Conservation (phyloP, 2,113 vertebrate genomes). For the Delphinapterus leucas region DNA sequence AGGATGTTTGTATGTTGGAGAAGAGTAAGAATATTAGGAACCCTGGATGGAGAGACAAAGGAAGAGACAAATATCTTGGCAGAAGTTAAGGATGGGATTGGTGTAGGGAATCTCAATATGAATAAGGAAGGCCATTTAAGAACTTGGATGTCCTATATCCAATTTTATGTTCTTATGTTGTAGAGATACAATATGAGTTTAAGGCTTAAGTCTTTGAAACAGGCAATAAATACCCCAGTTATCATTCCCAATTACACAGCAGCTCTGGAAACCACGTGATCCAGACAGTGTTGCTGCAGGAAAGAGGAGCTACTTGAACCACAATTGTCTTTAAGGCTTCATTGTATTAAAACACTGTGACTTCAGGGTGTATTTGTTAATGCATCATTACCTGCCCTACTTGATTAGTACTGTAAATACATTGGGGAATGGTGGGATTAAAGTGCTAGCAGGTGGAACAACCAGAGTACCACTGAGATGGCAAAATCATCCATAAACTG, state of each 20-base stretch:
- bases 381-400: not conserved
- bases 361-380: not conserved
- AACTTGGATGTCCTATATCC: not conserved
- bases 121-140: not conserved
- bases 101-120: too few relatives aligned
- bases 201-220: not conserved
- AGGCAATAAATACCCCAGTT: not conserved
- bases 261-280: not conserved
- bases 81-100: not conserved
- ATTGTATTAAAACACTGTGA: not conserved
- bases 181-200: not conserved
- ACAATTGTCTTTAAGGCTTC: not conserved
- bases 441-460: not conserved
- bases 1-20: not conserved
- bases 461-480: not conserved
- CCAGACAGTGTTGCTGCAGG: not conserved
- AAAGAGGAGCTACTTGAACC: not conserved
- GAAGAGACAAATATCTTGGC: not conserved
- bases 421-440: not conserved
- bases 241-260: not conserved
- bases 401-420: not conserved
- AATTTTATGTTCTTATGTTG: not conserved
- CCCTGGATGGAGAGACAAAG: not conserved
- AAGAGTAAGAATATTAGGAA: not conserved
- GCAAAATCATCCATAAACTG: not conserved